phyloP scores from a whole-genome alignment of 2,797 vertebrate species.

The Tachyglossus aculeatus region DNA sequence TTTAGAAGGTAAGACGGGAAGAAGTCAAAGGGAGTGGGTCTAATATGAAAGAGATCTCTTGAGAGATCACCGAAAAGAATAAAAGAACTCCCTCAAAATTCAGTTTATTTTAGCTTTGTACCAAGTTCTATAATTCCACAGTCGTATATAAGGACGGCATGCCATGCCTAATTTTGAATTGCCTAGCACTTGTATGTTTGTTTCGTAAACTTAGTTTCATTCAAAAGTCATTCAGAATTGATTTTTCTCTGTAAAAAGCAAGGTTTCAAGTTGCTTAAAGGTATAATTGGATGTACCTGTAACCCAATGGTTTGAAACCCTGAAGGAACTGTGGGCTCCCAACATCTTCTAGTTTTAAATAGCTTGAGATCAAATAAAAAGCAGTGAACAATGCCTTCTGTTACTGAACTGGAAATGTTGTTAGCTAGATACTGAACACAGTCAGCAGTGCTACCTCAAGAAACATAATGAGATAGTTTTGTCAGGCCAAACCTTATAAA shows the following conservation, averaged over 20 bases:
- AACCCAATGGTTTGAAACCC: constrained; percentile 24
- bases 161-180: neutral
- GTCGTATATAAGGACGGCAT: constrained; percentile 7
- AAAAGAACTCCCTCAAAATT: no score
- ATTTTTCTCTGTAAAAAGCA: constrained; percentile 7
- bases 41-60: no score
- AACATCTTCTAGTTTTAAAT: constrained; percentile 35
- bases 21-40: no score
- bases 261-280: constrained; percentile 27
- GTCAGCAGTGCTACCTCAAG: constrained; percentile 19
- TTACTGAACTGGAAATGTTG: constrained; percentile 29
- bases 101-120: neutral
- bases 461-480: constrained; percentile 35
- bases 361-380: constrained; percentile 41
- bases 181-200: neutral
- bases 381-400: constrained; percentile 23
- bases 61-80: no score
- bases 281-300: constrained; percentile 43
- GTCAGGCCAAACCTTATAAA: constrained; percentile 27
- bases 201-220: constrained; percentile 7
- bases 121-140: neutral
- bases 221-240: neutral
- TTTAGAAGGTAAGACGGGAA: no score
- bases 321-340: constrained; percentile 1
- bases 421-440: constrained; percentile 2